These are phyloP conservation scores for Peromyscus leucopus DNA, from an alignment of 2,113 vertebrate species.

Conservation along the genomic window DNA sequence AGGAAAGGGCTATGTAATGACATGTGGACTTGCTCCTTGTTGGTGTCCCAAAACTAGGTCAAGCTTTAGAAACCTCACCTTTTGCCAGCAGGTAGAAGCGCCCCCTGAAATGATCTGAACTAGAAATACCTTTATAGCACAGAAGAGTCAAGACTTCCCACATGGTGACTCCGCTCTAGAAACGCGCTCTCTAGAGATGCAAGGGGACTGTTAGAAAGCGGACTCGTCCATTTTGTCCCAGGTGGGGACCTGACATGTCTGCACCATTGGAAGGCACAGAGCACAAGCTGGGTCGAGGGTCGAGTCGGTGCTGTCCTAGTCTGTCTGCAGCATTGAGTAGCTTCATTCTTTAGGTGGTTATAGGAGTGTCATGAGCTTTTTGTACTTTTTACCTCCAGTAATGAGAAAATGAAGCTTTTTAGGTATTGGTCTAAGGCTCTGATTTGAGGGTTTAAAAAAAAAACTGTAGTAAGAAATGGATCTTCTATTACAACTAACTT, in stretches of 20 bases:
- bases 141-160: conserved; percentile 75
- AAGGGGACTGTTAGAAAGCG: conserved; percentile 68
- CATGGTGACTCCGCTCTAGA: conserved; percentile 80
- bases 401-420: conserved; percentile 80
- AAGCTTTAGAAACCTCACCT: conserved; percentile 50
- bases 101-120: conserved; percentile 81
- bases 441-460: conserved; percentile 48
- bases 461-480: conserved; percentile 79
- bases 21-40: conserved; percentile 51
- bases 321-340: conserved; percentile 77
- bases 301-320: conserved; percentile 77
- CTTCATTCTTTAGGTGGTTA: conserved; percentile 80
- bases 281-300: conserved; percentile 75
- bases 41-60: conserved; percentile 61
- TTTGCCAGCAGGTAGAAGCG: conserved; percentile 75
- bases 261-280: conserved; percentile 83
- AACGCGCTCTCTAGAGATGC: conserved; percentile 82
- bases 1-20: conserved; percentile 61
- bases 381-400: conserved; percentile 76
- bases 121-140: conserved; percentile 88
- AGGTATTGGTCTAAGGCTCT: conserved; percentile 62
- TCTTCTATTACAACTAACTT: conserved; percentile 76
- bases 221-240: conserved; percentile 83
- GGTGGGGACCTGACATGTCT: conserved; percentile 78
- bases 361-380: conserved; percentile 80